Evolutionary conservation across 2,113 vertebrate species (phyloP).

Genomic region (Pelodiscus sinensis): DNA sequence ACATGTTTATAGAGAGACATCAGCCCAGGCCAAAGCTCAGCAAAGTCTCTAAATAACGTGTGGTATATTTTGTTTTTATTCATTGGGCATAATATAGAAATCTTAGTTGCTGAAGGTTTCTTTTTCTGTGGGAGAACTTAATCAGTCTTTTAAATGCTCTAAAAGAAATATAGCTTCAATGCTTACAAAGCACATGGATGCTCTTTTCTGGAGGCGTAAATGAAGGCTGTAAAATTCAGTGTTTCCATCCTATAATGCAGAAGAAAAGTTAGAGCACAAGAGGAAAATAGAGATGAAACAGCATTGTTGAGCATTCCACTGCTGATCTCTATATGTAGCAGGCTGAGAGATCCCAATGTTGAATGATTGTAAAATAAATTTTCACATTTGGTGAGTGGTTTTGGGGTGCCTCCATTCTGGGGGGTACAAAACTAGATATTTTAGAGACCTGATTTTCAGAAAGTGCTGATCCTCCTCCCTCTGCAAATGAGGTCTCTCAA

Average conservation of each 20-base stretch:
- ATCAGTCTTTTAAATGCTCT: slow-evolving; percentile 66
- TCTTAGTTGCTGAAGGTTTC: slow-evolving; percentile 15
- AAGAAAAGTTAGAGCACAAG: slow-evolving; percentile 5
- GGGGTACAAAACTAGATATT: background rate
- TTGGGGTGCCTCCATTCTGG: background rate
- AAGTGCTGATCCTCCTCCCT: background rate
- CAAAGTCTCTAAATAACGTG: slow-evolving; percentile 20
- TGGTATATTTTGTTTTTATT: slow-evolving; percentile 49
- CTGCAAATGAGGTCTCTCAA: background rate
- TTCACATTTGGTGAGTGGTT: background rate
- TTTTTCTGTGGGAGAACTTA: slow-evolving; percentile 38
- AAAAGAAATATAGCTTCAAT: slow-evolving; percentile 64
- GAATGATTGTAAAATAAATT: background rate
- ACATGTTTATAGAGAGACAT: background rate
- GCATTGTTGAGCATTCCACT: rapidly evolving
- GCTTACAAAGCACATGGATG: slow-evolving; percentile 34
- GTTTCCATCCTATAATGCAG: background rate
- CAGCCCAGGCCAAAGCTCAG: background rate
- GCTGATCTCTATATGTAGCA: rapidly evolving
- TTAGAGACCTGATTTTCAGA: background rate
- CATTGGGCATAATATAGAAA: background rate
- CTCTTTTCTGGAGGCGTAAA: slow-evolving; percentile 47
- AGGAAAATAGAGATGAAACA: background rate
- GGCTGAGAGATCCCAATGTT: background rate
- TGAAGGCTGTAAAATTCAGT: slow-evolving; percentile 55